Conservation (phyloP, 2,888 invertebrate species). For the Chaitophorus viminalis region DNA sequence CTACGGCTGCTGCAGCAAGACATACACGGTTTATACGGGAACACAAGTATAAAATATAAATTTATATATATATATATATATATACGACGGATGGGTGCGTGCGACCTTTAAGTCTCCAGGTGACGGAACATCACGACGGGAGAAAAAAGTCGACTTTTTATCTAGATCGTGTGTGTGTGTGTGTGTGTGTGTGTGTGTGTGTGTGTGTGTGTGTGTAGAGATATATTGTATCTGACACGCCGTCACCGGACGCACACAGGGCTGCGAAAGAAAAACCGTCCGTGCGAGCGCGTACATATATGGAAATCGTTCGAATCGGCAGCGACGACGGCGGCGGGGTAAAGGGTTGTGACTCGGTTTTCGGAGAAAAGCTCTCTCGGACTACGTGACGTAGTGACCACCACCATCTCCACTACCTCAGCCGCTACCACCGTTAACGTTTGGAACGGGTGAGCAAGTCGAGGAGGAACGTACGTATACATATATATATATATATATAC, state of each 20-base stretch:
- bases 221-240: constrained; percentile 54
- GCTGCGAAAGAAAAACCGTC: constrained; percentile 38
- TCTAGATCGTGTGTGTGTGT: background rate
- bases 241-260: constrained; percentile 15
- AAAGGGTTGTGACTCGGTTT: constrained; percentile 62
- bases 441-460: constrained; percentile 1
- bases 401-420: constrained; percentile 13
- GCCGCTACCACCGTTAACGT: background rate
- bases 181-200: background rate
- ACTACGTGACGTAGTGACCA: constrained; percentile 60
- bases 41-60: constrained; percentile 1
- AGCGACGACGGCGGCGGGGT: constrained; percentile 19
- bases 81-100: background rate
- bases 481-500: background rate
- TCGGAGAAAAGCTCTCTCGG: constrained; percentile 60
- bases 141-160: constrained; percentile 17
- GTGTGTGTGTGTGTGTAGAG: background rate
- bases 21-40: background rate
- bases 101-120: constrained; percentile 34
- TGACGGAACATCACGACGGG: background rate
- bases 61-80: background rate
- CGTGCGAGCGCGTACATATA: constrained; percentile 42
- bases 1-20: background rate
- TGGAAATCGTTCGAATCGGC: constrained; percentile 56
- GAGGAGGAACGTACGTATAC: constrained; percentile 11